Base-by-base conservation (phyloP, 2,888 invertebrate species). In the Papilio demoleus region DNA sequence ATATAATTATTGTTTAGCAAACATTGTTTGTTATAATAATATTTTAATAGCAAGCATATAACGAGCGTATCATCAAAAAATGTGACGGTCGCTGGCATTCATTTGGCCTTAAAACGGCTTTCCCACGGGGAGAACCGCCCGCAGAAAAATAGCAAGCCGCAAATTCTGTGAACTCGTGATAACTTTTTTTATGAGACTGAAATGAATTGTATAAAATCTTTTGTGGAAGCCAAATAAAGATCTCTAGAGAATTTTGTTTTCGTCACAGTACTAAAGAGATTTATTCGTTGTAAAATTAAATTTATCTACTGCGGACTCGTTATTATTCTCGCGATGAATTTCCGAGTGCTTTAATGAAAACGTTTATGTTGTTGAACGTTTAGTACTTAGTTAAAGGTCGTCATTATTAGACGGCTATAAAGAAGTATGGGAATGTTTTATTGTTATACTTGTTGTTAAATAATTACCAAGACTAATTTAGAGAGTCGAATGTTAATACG, bases 191-290 rank as follows among this genome's bases (percentile, higher is more conserved):
- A 89, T 88, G 87, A 85, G 82, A 83, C 84, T 82, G 85, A 88
- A 90, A 89, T 89, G 88, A 88, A 89, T 90, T 89, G 87, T 88
- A 86, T 86, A 86, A 88, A 88, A 88, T 87, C 87, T 88, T 88
- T 88, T 87, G 86, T 88, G 82, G 81, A 81, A 88, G 83, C 85
- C 86, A 83, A 85, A 84, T 85, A 88, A 88, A 88, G 84, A 86
- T 84, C 83, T 85, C 81, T 76, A 77, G 82, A 82, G 83, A 84
- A 83, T 87, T 83, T 84, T 82, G 82, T 84, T 88, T 88, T 86
- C 85, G 79, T 83, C 83, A 83, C 85, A 81, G 75, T 82, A 75
- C 81, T 80, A 76, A 80, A 78, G 79, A 81, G 82, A 85, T 88
- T 87, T 86, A 84, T 87, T 82, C 81, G 79, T 79, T 84, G 83